Base-by-base conservation (phyloP, 2,797 vertebrate genomes). In the Vireo griseus region DNA sequence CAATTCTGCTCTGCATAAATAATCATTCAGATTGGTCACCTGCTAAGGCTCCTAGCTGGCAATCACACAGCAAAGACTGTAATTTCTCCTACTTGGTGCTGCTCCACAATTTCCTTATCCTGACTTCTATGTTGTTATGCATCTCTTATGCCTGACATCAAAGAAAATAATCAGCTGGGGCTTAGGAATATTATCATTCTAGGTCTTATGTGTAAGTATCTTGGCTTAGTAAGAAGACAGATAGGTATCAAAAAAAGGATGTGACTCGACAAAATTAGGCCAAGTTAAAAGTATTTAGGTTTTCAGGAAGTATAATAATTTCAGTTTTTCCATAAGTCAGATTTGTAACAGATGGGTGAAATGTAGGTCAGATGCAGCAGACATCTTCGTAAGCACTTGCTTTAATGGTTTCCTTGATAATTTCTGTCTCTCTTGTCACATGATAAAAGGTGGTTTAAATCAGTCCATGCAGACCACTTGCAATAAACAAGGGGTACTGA, bases 291-390 rank as follows among this genome's bases (percentile, higher is more conserved):
- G 14, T 65, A 15, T 69, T 93, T 55, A 58, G 15, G 11, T 54
- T 88, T 81, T 28, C 61, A 78, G 63, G 83, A 91, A 95, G 62
- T 42, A 57, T 62, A 86, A 87, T 86, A 88, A 80, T 93, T 95
- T 96, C 66, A 92, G 25, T 26, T 96, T 94, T 85, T 92, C 71
- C 82, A 54, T 91, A 93, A 95, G 94, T 96, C 91, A 95, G 58
- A 62, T 89, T 90, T 95, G 74, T 92, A 97, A 94, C 94, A 97
- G 96, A 97, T 97, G 96, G 94, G 63, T 76, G 63, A 86, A 95
- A 97, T 95, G 80, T 88, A 97, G 97, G 96, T 97, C 96, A 96
- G 89, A 93, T 96, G 94, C 54, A 74, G 90, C 91, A 92, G 82
- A 88, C 86, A 87, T 93, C 87, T 88, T 81, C 48, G 47, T 62